A percentile compares a stretch with the other conserved stretches of the same genome.
These are phyloP conservation scores for Mongoloraphidia duomilia DNA, from an alignment of 2,888 invertebrate genomes.

Conservation along the genomic window DNA sequence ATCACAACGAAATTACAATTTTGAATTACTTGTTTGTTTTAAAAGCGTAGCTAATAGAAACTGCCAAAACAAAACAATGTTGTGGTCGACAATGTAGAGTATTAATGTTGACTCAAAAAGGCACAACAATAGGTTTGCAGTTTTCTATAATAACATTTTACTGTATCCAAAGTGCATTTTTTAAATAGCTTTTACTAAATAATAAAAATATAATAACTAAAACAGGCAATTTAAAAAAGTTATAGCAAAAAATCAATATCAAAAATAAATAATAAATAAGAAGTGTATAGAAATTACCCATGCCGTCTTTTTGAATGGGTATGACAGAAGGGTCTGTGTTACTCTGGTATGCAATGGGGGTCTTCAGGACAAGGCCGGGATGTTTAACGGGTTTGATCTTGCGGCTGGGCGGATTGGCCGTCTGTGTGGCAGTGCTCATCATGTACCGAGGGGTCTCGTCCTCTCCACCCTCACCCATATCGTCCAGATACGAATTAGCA, in stretches of 20 bases:
- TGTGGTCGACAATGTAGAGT: too few species aligned
- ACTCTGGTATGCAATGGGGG: constrained; percentile 64
- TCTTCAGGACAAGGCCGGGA: constrained; percentile 58
- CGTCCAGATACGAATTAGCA: constrained; percentile 31
- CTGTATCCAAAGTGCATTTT: too few species aligned
- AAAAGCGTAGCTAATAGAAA: too few species aligned
- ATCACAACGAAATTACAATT: too few species aligned
- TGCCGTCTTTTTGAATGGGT: constrained; percentile 78
- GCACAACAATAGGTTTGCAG: too few species aligned
- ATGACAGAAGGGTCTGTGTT: constrained; percentile 73
- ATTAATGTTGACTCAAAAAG: too few species aligned
- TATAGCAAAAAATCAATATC: constrained; percentile 4
- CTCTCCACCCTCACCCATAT: constrained; percentile 29
- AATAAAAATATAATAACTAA: too few species aligned
- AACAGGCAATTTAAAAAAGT: too few species aligned
- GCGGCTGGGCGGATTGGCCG: constrained; percentile 35
- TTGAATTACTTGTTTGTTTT: too few species aligned
- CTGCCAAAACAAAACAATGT: too few species aligned
- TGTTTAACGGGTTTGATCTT: constrained; percentile 62
- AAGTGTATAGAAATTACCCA: constrained; percentile 42
- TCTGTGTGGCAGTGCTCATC: constrained; percentile 40
- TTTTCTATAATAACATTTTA: too few species aligned
- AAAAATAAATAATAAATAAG: constrained; percentile 5
- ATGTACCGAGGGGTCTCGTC: constrained; percentile 31
- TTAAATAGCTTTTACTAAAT: too few species aligned